phyloP scores from a whole-genome alignment of 2,797 vertebrate species.

The Catamblyrhynchus diadema region DNA sequence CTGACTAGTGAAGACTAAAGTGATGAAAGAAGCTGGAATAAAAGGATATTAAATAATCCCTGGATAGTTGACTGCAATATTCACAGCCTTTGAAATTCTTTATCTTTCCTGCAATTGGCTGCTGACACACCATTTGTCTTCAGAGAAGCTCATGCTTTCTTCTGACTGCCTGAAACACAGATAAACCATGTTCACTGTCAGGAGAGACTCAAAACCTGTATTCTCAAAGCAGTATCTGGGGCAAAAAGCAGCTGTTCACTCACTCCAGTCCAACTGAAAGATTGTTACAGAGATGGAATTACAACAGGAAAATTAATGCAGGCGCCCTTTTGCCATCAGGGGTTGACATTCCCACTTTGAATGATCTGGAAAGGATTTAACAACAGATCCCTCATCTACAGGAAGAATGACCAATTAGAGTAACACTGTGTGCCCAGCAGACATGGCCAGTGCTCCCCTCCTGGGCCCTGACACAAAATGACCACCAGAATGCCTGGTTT shows the following conservation, averaged over 20 bases:
- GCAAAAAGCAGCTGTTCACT: neutral
- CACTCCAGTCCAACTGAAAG: neutral
- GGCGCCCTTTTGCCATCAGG: neutral
- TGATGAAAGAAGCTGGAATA: slow-evolving; percentile 19
- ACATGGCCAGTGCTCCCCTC: no score
- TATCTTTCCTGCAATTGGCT: neutral
- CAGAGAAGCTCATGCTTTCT: neutral
- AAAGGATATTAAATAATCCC: slow-evolving; percentile 38
- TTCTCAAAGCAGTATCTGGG: neutral
- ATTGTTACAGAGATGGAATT: neutral
- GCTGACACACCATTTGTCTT: slow-evolving; percentile 34
- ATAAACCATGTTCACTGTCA: neutral
- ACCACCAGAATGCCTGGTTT: neutral
- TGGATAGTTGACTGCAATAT: slow-evolving; percentile 34
- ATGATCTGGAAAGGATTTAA: neutral
- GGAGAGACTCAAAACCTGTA: neutral
- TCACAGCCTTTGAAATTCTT: slow-evolving; percentile 25
- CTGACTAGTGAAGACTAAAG: neutral
- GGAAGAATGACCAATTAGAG: neutral
- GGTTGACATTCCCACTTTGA: neutral
- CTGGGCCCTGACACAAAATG: neutral
- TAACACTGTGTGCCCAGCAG: neutral
- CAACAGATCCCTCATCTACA: neutral
- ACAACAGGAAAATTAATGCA: neutral
- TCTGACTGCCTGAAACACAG: neutral